phyloP scores from a whole-genome alignment of 1,140 invertebrate genomes.

The Bombus confusus region DNA sequence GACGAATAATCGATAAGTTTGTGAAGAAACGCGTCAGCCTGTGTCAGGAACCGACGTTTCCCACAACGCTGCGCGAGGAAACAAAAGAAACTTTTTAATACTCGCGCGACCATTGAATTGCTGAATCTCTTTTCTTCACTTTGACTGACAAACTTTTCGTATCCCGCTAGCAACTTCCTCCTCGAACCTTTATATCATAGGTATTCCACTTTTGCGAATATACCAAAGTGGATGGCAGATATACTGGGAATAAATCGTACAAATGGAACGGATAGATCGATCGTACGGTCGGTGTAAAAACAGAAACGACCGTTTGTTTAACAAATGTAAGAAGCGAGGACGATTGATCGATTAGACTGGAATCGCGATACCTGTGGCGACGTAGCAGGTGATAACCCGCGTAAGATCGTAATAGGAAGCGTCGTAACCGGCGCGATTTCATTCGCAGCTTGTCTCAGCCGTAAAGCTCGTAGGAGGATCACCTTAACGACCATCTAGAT shows the following conservation, averaged over 20 bases:
- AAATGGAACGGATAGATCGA: background rate
- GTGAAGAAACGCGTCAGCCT: constrained; percentile 65
- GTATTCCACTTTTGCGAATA: background rate
- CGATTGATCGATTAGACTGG: constrained; percentile 9
- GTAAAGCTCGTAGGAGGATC: constrained; percentile 68
- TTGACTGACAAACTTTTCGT: constrained; percentile 15
- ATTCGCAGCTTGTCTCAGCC: constrained; percentile 67
- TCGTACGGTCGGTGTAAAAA: background rate
- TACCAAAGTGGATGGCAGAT: background rate
- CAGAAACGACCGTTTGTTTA: background rate
- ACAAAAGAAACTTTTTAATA: constrained; percentile 38
- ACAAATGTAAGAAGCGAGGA: constrained; percentile 11
- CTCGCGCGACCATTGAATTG: constrained; percentile 7
- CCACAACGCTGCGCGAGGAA: constrained; percentile 18
- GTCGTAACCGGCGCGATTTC: constrained; percentile 63
- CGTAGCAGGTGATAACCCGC: background rate
- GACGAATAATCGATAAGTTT: constrained; percentile 78
- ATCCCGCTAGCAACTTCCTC: background rate
- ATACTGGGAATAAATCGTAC: background rate
- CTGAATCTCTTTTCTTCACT: background rate
- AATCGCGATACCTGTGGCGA: background rate
- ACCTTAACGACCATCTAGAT: constrained; percentile 80
- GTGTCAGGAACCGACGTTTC: constrained; percentile 53
- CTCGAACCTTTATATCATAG: background rate
- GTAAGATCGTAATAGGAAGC: constrained; percentile 57